Evolutionary conservation across 2,797 vertebrate species (phyloP).

Genomic region (Scyliorhinus canicula): DNA sequence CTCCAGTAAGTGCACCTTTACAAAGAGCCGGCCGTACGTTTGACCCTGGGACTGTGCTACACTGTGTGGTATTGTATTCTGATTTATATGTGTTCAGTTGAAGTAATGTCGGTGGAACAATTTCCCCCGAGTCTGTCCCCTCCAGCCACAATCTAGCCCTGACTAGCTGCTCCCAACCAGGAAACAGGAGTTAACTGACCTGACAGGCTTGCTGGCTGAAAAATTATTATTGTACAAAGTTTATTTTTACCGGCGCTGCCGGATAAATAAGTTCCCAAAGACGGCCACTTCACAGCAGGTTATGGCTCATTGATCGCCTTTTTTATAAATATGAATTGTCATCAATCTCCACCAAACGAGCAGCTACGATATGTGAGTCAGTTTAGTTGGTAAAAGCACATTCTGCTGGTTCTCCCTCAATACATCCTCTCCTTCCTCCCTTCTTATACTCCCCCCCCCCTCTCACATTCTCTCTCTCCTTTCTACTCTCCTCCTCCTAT

Average conservation of each 20-base stretch:
- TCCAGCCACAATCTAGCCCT: background rate
- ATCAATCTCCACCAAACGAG: constrained; percentile 16
- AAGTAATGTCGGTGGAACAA: background rate
- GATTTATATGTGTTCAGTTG: background rate
- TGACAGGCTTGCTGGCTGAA: background rate
- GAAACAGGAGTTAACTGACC: constrained; percentile 1
- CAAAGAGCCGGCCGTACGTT: background rate
- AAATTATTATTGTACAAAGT: background rate
- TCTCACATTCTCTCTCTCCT: background rate
- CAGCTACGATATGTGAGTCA: background rate
- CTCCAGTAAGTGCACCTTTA: background rate
- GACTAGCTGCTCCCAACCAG: background rate
- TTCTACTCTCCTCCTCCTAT: background rate
- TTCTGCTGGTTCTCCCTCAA: background rate
- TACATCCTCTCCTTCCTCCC: background rate
- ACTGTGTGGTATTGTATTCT: background rate
- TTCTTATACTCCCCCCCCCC: background rate
- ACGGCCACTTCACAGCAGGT: background rate
- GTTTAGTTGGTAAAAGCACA: background rate
- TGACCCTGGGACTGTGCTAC: background rate
- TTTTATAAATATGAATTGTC: background rate
- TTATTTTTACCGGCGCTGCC: constrained; percentile 3
- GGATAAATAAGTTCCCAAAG: background rate
- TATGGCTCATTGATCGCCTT: background rate
- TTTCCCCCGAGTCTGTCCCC: background rate